Evolutionary conservation across 2,797 vertebrate species (phyloP), one percentile per base, ranked within the genome.

Genomic region (Hydrocynus forskahlii): DNA sequence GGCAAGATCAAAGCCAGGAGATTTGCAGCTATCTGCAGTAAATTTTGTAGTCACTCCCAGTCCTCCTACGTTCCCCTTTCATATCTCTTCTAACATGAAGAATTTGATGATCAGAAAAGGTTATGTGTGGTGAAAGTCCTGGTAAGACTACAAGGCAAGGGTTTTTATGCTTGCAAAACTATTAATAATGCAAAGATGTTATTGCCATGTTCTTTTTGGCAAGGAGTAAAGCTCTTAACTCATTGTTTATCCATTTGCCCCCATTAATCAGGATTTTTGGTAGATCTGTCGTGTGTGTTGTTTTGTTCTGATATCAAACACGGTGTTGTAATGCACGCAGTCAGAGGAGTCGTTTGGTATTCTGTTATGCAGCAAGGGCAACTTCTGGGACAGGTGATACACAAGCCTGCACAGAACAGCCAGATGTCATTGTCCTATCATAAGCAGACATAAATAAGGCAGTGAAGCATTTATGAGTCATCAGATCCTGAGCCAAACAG

Each of bases 401-500:
- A n/a, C 8, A 43, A 73, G 76, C 75, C 84, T 90, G 81, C 86
- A 87, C 38, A 23, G 82, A 89, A 83, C 81, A 84, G 87, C 89
- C 90, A 92, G 92, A 93, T 93, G 92, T 89, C 89, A 87, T 81
- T 84, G 83, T 87, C 82, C 85, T 84, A 91, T 91, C 89, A 90
- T 35, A 71, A 71, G 45, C 57, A 55, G 75, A 35, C 75, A 66
- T 82, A 82, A 87, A 87, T 84, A 76, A 88, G 23, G 84, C 87
- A 67, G 88, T 91, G 89, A 92, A 92, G 91, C 87, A 88, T 94
- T 92, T 90, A 93, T 89, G 90, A 92, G 88, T 52, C 90, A 81
- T 90, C 89, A 88, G 84, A 78, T 76, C 68, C 75, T 62, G 62
- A 80, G 87, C 84, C 86, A 87, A 83, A 83, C 86, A 81, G 88